Conservation (phyloP, 2,888 invertebrate genomes). For the Mactromeris polynyma region DNA sequence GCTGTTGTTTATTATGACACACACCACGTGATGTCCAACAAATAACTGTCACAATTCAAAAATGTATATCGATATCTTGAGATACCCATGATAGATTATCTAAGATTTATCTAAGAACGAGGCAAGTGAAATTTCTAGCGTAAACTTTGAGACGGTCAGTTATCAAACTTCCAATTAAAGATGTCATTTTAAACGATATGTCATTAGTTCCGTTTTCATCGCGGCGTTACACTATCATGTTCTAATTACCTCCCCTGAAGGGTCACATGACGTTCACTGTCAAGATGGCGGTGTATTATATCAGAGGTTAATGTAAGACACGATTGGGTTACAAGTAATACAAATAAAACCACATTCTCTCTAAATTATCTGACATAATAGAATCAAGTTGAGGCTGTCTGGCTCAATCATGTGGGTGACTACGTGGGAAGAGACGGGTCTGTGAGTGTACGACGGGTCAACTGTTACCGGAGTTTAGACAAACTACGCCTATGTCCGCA, state of each 20-base stretch:
- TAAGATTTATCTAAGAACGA: not conserved
- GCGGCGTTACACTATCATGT: not conserved
- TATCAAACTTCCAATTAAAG: conserved; percentile 34
- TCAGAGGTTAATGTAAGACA: conserved; percentile 31
- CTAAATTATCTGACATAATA: conserved; percentile 41
- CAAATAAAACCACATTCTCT: conserved; percentile 44
- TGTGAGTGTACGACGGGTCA: not conserved
- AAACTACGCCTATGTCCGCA: conserved; percentile 7
- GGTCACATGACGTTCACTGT: conserved; percentile 15
- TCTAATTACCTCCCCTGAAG: conserved; percentile 41
- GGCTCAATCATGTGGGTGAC: conserved; percentile 12
- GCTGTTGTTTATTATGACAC: no score
- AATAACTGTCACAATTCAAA: no score
- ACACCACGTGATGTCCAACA: no score
- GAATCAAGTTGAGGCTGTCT: conserved; percentile 21
- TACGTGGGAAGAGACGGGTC: conserved; percentile 20
- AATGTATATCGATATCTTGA: no score
- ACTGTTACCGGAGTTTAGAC: conserved; percentile 7
- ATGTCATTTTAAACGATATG: conserved; percentile 17
- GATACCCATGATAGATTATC: no score
- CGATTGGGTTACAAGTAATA: conserved; percentile 39
- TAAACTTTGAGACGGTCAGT: not conserved
- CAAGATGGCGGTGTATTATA: conserved; percentile 37
- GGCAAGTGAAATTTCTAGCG: not conserved
- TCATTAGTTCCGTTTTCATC: conserved; percentile 8